Conservation (phyloP, 1,140 invertebrate species). For the Aporrectodea caliginosa region DNA sequence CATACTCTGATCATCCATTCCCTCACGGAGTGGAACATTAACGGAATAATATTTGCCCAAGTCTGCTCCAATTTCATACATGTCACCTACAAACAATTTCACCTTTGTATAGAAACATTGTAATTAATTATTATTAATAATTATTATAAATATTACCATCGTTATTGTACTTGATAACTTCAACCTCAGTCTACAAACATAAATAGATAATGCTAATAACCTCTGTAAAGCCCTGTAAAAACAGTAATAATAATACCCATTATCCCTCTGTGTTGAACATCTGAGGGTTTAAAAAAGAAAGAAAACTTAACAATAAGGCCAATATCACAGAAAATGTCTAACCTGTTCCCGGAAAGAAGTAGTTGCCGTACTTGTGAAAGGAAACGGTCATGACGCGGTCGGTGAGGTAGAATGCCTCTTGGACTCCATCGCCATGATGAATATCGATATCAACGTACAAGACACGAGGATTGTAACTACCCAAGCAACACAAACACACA, state of each 20-base stretch:
- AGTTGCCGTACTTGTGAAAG: slow-evolving; percentile 57
- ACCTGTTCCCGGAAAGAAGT: slow-evolving; percentile 65
- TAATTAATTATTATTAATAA: no score
- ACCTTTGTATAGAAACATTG: no score
- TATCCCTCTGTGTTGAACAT: no score
- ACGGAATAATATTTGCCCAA: slow-evolving; percentile 91
- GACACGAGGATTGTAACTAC: slow-evolving; percentile 54
- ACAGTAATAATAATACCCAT: no score
- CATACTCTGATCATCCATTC: slow-evolving; percentile 85
- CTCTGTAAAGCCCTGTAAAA: no score
- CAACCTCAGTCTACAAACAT: no score
- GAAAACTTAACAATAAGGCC: slow-evolving; percentile 79
- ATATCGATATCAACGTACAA: slow-evolving; percentile 60
- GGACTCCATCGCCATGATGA: slow-evolving; percentile 58
- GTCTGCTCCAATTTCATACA: slow-evolving; percentile 94
- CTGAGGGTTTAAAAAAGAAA: slow-evolving; percentile 65
- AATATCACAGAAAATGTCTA: neutral
- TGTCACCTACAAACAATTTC: slow-evolving; percentile 72
- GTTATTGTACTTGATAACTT: no score
- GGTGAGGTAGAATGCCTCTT: slow-evolving; percentile 59
- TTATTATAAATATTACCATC: no score
- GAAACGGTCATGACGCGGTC: slow-evolving; percentile 58
- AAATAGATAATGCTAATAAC: no score
- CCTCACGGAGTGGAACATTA: slow-evolving; percentile 93
- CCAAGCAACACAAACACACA: neutral